A percentile compares a stretch with the other conserved stretches of the same genome.
phyloP scores from a whole-genome alignment of 2,113 vertebrate species.

The Zosterops lateralis region DNA sequence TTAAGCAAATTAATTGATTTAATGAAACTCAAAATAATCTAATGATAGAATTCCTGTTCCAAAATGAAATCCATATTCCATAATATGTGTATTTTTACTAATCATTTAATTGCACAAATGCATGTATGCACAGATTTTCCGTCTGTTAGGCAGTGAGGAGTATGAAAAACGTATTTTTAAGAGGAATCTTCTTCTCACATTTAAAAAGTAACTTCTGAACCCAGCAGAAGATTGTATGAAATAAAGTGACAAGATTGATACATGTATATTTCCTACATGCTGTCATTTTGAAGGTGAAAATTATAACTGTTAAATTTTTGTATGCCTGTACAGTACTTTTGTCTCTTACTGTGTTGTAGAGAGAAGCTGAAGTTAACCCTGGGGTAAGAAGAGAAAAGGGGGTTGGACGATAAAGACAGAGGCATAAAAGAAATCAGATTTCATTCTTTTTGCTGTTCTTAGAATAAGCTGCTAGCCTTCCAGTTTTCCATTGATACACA shows the following conservation, averaged over 20 bases:
- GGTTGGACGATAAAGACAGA: neutral
- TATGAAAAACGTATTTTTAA: neutral
- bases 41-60: neutral
- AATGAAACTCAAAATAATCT: neutral
- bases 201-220: neutral
- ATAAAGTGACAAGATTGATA: neutral
- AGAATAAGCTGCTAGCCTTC: neutral
- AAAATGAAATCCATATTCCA: neutral
- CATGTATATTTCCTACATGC: neutral
- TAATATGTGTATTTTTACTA: neutral
- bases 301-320: neutral
- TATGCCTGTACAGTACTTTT: neutral
- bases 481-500: neutral
- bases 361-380: neutral
- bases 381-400: neutral
- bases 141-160: neutral
- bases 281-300: neutral
- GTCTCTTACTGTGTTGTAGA: neutral
- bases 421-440: neutral
- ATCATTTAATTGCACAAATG: neutral
- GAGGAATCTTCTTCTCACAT: neutral
- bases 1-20: neutral
- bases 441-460: neutral
- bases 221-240: neutral
- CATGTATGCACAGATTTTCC: neutral